Conservation (phyloP, 2,888 invertebrate genomes). For the Elmis aenea region DNA sequence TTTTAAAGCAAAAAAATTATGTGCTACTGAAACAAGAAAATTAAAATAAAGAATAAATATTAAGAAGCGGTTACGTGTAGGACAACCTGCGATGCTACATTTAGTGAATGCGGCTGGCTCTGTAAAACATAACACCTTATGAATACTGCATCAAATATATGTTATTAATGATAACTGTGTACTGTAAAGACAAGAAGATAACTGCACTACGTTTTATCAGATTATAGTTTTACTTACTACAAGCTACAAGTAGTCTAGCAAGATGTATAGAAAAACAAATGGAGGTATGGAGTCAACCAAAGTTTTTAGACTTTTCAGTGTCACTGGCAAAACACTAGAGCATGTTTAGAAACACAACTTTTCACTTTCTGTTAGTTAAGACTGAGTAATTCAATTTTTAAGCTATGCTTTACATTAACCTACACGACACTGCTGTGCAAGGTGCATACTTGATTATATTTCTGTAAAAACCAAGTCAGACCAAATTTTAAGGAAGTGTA, state of each 20-base stretch:
- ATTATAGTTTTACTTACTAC: constrained; percentile 40
- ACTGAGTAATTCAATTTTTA: constrained; percentile 12
- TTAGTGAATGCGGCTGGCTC: constrained; percentile 46
- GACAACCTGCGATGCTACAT: constrained; percentile 46
- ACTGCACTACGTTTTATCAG: constrained; percentile 25
- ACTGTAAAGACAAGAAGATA: constrained; percentile 18
- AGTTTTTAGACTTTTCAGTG: constrained; percentile 17
- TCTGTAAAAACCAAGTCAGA: too few relatives aligned
- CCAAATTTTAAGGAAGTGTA: too few relatives aligned
- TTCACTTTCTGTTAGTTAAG: constrained; percentile 19
- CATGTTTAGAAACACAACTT: constrained; percentile 17
- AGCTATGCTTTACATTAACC: constrained; percentile 18
- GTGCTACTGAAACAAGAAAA: constrained; percentile 32
- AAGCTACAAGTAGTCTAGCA: constrained; percentile 36
- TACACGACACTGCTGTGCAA: constrained; percentile 6
- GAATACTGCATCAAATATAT: constrained; percentile 38
- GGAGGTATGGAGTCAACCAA: constrained; percentile 16
- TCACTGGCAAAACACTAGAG: constrained; percentile 28
- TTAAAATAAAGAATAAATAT: constrained; percentile 26
- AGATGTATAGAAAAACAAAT: constrained; percentile 22
- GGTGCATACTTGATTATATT: too few relatives aligned
- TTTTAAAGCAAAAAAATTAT: constrained; percentile 4
- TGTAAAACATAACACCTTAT: constrained; percentile 45
- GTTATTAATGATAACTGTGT: constrained; percentile 15
- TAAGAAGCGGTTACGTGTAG: constrained; percentile 45